Evolutionary conservation across 2,888 invertebrate genomes (phyloP).

Genomic region (Luffia ferchaultella): DNA sequence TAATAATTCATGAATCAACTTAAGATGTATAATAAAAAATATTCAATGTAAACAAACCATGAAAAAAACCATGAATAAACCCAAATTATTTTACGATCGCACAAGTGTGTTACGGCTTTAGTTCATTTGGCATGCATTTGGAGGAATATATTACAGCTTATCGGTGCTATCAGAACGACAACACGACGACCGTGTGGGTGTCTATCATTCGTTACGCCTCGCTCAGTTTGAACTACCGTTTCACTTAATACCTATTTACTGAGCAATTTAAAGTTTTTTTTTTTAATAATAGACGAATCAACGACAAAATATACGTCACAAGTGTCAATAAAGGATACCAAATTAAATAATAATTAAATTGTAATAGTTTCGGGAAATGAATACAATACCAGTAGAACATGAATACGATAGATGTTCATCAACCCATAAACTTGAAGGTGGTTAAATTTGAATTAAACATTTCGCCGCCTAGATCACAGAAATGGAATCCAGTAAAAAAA

Average conservation of each 20-base stretch:
- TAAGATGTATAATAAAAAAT: too few species aligned
- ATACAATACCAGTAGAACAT: slow-evolving; percentile 20
- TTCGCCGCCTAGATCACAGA: slow-evolving; percentile 24
- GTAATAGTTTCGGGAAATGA: background rate
- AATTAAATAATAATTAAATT: too few species aligned
- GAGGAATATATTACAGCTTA: slow-evolving; percentile 53
- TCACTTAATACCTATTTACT: background rate
- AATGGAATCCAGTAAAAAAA: slow-evolving; percentile 25
- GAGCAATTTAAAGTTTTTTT: background rate
- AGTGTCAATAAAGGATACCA: too few species aligned
- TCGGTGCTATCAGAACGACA: slow-evolving; percentile 41
- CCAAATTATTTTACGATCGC: too few species aligned
- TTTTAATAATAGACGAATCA: background rate
- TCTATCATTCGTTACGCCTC: slow-evolving; percentile 19
- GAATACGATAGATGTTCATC: slow-evolving; percentile 43
- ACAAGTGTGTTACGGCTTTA: slow-evolving; percentile 30
- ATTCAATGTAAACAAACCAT: too few species aligned
- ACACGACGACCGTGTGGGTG: slow-evolving; percentile 48
- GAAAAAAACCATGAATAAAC: too few species aligned
- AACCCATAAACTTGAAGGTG: slow-evolving; percentile 52
- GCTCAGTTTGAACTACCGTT: background rate
- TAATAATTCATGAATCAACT: too few species aligned
- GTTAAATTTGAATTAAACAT: slow-evolving; percentile 51
- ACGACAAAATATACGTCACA: too few species aligned
- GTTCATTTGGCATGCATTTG: slow-evolving; percentile 46